Base-by-base conservation (phyloP, 2,888 invertebrate genomes). In the Melipona bicolor region DNA sequence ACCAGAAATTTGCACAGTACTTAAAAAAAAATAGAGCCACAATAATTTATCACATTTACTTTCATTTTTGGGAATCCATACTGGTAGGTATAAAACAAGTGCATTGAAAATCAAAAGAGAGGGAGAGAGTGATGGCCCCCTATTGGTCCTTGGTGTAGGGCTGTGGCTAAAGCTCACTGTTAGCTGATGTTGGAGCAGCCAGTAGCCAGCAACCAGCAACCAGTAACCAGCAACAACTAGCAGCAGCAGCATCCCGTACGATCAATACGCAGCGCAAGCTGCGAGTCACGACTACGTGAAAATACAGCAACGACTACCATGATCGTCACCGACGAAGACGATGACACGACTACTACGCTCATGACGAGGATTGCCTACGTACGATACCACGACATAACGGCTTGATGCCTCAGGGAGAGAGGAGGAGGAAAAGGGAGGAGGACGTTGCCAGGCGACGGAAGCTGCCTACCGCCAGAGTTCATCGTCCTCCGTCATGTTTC, bases 381-480 rank as follows among this genome's bases (percentile, higher is more conserved):
- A 84, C 85, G 84, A 79, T 84, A 79, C 74, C 85, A 71, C 85
- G 79, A 62, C 74, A 83, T 84, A 83, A 83, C 78, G 73, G 83
- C 84, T 27, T 72, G 84, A 62, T 32, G 81, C 68, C 84, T 83
- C 62, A 27, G 72, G 77, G 74, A 49, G 74, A 59, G 77, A 80
- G 89, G 92, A 88, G 88, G 87, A 91, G 92, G 92, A 93, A 69
- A 64, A 69, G 74, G 95, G 95, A 95, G 93, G 95, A 95, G 93
- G 95, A 93, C 92, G 94, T 95, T 95, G 95, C 95, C 94, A 93
- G 89, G 94, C 95, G 94, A 94, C 95, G 95, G 94, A 94, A 93
- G 94, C 94, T 93, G 93, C 94, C 96, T 95, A 95, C 95, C 86
- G 87, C 77, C 84, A 85, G 93, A 91, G 94, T 94, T 93, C 94